Conservation (phyloP, 2,113 vertebrate genomes). For the Phalacrocorax aristotelis region DNA sequence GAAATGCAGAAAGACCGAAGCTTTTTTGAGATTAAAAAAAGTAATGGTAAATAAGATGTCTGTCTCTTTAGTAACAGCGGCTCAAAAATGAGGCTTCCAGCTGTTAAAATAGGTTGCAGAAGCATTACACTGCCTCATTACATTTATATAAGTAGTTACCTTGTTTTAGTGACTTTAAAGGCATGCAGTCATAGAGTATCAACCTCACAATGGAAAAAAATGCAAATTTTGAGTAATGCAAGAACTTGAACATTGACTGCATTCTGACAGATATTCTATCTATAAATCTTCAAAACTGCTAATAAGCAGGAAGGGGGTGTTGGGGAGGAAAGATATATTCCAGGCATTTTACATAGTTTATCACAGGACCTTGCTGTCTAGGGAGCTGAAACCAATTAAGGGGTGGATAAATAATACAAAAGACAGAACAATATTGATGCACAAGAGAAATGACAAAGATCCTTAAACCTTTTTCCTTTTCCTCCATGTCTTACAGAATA, state of each 20-base stretch:
- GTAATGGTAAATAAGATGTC: neutral
- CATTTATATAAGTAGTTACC: neutral
- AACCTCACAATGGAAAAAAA: neutral
- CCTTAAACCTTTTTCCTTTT: neutral
- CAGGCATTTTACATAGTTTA: neutral
- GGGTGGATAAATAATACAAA: neutral
- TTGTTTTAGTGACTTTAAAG: constrained; percentile 20
- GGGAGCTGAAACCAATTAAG: neutral
- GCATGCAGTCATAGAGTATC: neutral
- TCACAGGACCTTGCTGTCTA: neutral
- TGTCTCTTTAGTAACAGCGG: neutral
- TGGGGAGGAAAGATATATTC: neutral
- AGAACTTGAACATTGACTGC: neutral
- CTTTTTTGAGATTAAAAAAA: neutral
- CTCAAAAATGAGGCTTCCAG: neutral
- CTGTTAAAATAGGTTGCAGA: constrained; percentile 5
- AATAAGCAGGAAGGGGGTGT: neutral
- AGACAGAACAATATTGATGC: neutral
- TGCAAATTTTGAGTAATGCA: neutral
- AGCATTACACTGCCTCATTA: neutral
- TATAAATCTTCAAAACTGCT: neutral
- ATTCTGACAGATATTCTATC: neutral
- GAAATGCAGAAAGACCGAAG: neutral
- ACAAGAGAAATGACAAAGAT: neutral
- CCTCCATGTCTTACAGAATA: neutral